Conservation (phyloP, 2,797 vertebrate genomes). For the Sorex maritimensis region DNA sequence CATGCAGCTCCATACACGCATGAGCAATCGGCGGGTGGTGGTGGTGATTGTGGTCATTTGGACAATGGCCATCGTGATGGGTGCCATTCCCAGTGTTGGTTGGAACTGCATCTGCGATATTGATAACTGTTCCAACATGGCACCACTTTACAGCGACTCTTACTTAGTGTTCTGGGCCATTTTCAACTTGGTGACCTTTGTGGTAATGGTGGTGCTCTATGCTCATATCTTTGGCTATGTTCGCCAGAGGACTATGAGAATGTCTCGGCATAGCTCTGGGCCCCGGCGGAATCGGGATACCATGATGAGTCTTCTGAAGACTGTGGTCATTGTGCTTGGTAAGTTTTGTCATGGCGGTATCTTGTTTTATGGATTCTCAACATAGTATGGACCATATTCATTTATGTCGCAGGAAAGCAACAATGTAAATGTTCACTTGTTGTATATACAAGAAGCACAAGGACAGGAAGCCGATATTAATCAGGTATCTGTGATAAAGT, state of each 20-base stretch:
- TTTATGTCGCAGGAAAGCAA: background rate
- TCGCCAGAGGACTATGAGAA: constrained; percentile 99
- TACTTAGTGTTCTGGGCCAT: constrained; percentile 99
- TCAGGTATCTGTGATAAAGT: background rate
- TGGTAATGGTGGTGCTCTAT: constrained; percentile 99
- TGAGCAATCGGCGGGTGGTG: constrained; percentile 98
- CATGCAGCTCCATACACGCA: constrained; percentile 99
- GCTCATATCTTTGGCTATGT: constrained; percentile 99
- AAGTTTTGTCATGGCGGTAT: constrained; percentile 86
- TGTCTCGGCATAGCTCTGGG: constrained; percentile 98
- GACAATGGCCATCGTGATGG: constrained; percentile 99
- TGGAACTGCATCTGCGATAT: constrained; percentile 99
- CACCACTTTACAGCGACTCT: constrained; percentile 98
- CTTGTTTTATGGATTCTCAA: background rate
- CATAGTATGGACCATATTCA: background rate
- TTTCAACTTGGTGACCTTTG: constrained; percentile 99
- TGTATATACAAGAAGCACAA: background rate
- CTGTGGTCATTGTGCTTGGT: constrained; percentile 98
- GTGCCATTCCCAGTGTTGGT: constrained; percentile 98
- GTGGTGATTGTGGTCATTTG: constrained; percentile 99
- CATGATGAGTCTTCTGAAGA: constrained; percentile 99
- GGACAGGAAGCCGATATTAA: background rate
- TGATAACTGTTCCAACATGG: constrained; percentile 97
- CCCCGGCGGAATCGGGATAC: constrained; percentile 98
- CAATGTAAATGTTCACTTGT: background rate